Base-by-base conservation (phyloP, 2,113 vertebrate genomes). In the Podarcis raffonei region DNA sequence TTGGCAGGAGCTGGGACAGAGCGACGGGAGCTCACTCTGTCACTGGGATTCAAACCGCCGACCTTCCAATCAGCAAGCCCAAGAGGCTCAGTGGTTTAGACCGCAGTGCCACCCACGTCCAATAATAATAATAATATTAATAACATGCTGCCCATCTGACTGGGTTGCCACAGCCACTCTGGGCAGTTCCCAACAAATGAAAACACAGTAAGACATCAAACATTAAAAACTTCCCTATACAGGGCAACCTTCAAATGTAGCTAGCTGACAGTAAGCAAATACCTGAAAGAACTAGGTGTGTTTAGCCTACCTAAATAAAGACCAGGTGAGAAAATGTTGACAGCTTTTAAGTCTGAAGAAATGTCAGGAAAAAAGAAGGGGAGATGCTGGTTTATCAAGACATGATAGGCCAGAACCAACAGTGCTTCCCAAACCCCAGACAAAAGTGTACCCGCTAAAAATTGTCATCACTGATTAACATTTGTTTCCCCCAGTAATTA, bases 41-140 rank as follows among this genome's bases (percentile, higher is more conserved):
- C 9, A 0, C 0, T 0, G 48, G 48, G 48, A 48, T 48, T 48
- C 48, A 0, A 48, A 48, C 48, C 48, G 0, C 48, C 9, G 9
- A 48, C 48, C 48, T 48, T 48, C 48, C 48, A 48, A 48, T 48
- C 48, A 48, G 48, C 48, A 48, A 48, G 48, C 2, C 48, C 48
- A 48, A 48, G 9, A 48, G 48, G 48, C 48, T 48, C 48, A 48
- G 48, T 48, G 48, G 48, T 48, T 48, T 48, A 11, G 48, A 48
- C 48, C 48, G 1, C 48, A 48, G 48, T 0, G 9, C 48, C 48
- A 48, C 9, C 48, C 0, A 0, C 1, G 48, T 9, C 42, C 0
- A 48, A 48, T 48, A 48, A 48, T 48, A 48, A 48, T 48, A 42
- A 42, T 42, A 42, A 42, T 42, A 42, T 8, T 8, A 8, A 42